Percentiles rank a stretch among this genome's conserved stretches.
phyloP scores from a whole-genome alignment of 2,888 invertebrate genomes.

The Eulithis prunata region DNA sequence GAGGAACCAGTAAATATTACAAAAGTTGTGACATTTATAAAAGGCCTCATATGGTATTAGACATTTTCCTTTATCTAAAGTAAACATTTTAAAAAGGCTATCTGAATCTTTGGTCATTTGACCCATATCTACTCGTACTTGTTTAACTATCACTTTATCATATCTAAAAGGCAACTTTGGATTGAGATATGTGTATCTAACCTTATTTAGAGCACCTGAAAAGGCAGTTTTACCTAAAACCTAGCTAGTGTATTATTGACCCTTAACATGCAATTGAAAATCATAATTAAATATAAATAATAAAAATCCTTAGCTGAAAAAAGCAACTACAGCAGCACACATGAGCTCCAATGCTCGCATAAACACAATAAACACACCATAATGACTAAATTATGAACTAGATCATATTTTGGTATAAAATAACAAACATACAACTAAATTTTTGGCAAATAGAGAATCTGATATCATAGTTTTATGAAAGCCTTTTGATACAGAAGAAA shows the following conservation, averaged over 20 bases:
- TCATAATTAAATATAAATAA: conserved; percentile 52
- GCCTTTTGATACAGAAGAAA: conserved; percentile 45
- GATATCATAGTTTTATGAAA: conserved; percentile 65
- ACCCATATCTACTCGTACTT: conserved; percentile 71
- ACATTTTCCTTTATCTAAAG: conserved; percentile 66
- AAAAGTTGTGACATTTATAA: conserved; percentile 63
- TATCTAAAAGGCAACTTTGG: conserved; percentile 84
- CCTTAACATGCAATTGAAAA: conserved; percentile 73
- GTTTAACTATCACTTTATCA: conserved; percentile 77
- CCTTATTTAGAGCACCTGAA: conserved; percentile 79
- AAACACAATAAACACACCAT: conserved; percentile 80
- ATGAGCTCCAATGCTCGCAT: conserved; percentile 68
- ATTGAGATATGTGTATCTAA: conserved; percentile 79
- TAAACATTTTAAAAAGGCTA: conserved; percentile 72
- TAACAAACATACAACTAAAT: conserved; percentile 76
- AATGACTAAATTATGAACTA: conserved; percentile 83
- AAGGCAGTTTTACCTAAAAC: conserved; percentile 72
- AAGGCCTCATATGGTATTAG: conserved; percentile 65
- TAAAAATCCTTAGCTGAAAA: conserved; percentile 60
- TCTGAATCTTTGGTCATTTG: conserved; percentile 74
- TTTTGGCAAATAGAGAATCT: conserved; percentile 83
- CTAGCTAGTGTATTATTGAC: conserved; percentile 57
- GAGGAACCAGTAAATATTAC: conserved; percentile 65
- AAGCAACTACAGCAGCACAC: conserved; percentile 82
- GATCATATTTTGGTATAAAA: conserved; percentile 80